A percentile compares a stretch with the other conserved stretches of the same genome.
Evolutionary conservation across 2,797 vertebrate genomes (phyloP).

Genomic region (Gephyroberyx darwinii): DNA sequence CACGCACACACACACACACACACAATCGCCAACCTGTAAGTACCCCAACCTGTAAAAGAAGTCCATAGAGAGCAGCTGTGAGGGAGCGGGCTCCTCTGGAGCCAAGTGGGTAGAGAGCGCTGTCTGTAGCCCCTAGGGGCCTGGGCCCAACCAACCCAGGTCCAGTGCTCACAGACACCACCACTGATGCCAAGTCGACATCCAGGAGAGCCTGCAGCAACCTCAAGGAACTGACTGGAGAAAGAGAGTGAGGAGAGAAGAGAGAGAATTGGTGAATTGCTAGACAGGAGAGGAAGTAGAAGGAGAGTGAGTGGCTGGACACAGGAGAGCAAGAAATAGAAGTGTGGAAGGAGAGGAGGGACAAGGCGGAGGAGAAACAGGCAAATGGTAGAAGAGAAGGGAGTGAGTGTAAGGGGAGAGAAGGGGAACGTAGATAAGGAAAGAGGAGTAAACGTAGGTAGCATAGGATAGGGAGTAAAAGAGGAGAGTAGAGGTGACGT

Average conservation of each 20-base stretch:
- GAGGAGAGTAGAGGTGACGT: neutral
- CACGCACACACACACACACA: conserved; percentile 2
- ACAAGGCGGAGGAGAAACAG: conserved; percentile 24
- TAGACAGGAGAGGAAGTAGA: conserved; percentile 2
- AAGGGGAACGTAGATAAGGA: conserved; percentile 23
- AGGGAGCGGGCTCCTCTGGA: conserved; percentile 79
- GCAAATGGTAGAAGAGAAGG: neutral
- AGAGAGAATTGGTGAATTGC: neutral
- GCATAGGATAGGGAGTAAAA: conserved; percentile 6
- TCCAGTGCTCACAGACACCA: conserved; percentile 78
- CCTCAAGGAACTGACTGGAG: conserved; percentile 84
- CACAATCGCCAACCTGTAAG: neutral
- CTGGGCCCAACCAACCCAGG: conserved; percentile 54
- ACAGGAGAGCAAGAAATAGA: conserved; percentile 5
- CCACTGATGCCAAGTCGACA: conserved; percentile 84
- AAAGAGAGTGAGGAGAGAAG: conserved; percentile 26
- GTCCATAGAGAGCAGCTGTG: conserved; percentile 84
- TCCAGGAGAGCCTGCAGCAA: conserved; percentile 86
- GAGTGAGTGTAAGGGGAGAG: conserved; percentile 17
- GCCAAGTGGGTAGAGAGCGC: conserved; percentile 83
- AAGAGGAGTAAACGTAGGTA: conserved; percentile 28
- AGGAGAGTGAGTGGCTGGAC: neutral
- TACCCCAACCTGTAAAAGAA: conserved; percentile 83
- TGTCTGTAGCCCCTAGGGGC: conserved; percentile 73
- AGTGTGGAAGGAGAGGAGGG: conserved; percentile 1